Conservation (phyloP, 2,888 invertebrate species). For the Deilephila porcellus region DNA sequence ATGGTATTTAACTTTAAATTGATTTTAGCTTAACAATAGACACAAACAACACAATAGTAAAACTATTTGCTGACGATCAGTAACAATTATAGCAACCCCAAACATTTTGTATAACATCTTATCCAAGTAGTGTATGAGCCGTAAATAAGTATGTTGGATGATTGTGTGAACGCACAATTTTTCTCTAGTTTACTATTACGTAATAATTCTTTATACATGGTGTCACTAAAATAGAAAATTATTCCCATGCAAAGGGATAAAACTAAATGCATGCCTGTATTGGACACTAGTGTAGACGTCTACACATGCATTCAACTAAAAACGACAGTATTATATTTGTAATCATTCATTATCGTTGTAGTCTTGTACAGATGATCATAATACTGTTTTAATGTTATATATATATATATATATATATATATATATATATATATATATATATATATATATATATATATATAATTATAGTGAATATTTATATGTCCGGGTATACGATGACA, state of each 20-base stretch:
- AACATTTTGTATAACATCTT: no score
- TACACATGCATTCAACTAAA: not conserved
- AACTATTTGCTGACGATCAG: no score
- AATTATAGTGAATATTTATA: not conserved
- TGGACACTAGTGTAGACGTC: not conserved
- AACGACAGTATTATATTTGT: not conserved
- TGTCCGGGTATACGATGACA: not conserved
- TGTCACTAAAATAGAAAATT: not conserved
- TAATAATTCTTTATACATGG: not conserved
- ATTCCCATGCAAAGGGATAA: constrained; percentile 16
- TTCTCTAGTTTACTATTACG: not conserved
- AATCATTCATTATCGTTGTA: no score
- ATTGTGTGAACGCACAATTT: not conserved
- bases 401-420: no score
- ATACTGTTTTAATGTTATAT: not conserved
- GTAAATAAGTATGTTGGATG: no score
- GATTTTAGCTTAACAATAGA: no score
- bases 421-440: no score
- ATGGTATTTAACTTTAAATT: no score
- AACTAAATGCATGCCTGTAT: constrained; percentile 10
- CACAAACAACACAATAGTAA: no score
- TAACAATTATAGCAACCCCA: no score
- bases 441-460: no score
- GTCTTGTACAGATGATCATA: not conserved
- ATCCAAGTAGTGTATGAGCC: no score